Base-by-base conservation (phyloP, 2,888 invertebrate genomes). In the Agonopterix alstromeriana region DNA sequence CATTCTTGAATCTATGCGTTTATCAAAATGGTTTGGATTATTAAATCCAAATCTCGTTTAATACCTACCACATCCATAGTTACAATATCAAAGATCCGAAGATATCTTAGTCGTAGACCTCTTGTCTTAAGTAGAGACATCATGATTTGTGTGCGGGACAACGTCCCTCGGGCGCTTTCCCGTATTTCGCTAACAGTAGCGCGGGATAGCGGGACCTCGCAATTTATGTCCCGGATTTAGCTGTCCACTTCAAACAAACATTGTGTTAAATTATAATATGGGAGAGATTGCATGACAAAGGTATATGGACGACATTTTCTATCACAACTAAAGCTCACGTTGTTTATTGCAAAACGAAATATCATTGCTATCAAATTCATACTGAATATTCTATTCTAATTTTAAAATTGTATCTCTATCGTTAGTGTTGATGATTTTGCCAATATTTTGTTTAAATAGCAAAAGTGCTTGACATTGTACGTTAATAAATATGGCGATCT, bases 161-260 rank as follows among this genome's bases (percentile, higher is more conserved):
- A 55, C 66, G 48, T 63, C 66, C 70, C 70, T 50, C 51, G 64
- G 71, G 69, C 58, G 57, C 61, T 54, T 52, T 60, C 55, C 56
- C 54, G 55, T 55, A 50, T 62, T 60, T 61, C 61, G 63, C 60
- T 56, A 57, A 59, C 60, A 27, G 27, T 51, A 54, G 53, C 40
- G 52, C 55, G 47, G 54, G 56, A 58, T 47, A 58, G 52, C 55
- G 47, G 54, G 56, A 58, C 47, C 58, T 48, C 46, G 47, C 59
- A 53, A 73, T 76, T 73, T 76, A 76, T 72, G 68, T 61, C 57
- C 58, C 56, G 70, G 73, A 68, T 73, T 70, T 65, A 51, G 62
- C 60, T 68, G 76, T 70, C 70, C 71, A 70, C 70, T 80, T 75
- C 70, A 73, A 77, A 73, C 70, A 78, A 77, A 78, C 75, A 77